Conservation (phyloP, 2,113 vertebrate species). For the Leuciscus idus region DNA sequence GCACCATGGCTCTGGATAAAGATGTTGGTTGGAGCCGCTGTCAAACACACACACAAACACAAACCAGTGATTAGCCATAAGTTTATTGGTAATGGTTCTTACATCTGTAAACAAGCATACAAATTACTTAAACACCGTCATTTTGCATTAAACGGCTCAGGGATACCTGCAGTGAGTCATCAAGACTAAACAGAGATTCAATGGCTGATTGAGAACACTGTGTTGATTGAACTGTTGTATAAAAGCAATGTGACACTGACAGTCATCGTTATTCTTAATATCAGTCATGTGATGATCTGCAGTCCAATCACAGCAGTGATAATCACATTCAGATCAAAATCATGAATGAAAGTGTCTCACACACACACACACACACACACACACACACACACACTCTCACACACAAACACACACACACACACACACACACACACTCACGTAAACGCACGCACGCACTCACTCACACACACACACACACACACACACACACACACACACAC, state of each 20-base stretch:
- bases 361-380: too few relatives aligned
- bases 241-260: neutral
- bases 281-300: neutral
- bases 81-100: neutral
- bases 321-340: neutral
- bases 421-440: too few relatives aligned
- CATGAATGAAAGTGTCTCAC: neutral
- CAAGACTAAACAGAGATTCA: neutral
- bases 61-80: neutral
- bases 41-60: neutral
- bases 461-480: neutral
- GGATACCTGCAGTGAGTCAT: neutral
- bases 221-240: neutral
- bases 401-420: too few relatives aligned
- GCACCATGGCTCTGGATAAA: slow-evolving; percentile 79
- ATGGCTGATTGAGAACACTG: neutral
- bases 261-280: neutral
- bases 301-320: neutral
- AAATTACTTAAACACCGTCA: neutral
- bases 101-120: neutral
- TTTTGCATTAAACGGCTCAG: neutral
- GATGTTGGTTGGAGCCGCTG: slow-evolving; percentile 80
- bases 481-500: slow-evolving; percentile 63
- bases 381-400: too few relatives aligned
- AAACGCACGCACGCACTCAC: too few relatives aligned